These are phyloP conservation scores for Brachionus asplanchnoidis DNA, from an alignment of 1,140 invertebrate species.

Conservation along the genomic window DNA sequence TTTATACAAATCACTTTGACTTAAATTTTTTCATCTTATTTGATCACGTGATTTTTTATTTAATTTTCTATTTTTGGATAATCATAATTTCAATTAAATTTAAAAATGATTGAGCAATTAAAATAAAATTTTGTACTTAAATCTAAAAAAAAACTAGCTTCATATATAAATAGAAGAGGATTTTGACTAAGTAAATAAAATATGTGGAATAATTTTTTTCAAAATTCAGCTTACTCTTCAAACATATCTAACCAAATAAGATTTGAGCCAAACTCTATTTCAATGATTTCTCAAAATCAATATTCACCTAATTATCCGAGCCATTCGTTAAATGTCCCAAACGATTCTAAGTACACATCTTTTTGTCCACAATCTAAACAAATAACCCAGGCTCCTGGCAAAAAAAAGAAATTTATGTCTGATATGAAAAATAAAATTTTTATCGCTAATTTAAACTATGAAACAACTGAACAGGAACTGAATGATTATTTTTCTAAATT, in stretches of 20 bases:
- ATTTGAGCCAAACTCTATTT: background rate
- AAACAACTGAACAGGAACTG: constrained; percentile 47
- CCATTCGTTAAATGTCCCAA: background rate
- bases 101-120: background rate
- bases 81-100: background rate
- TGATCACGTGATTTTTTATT: background rate
- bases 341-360: background rate
- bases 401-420: background rate
- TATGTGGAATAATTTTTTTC: background rate
- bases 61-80: background rate
- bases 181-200: background rate
- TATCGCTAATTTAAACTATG: constrained; percentile 74
- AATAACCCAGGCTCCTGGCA: background rate
- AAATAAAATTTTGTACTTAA: background rate
- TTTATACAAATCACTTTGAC: background rate
- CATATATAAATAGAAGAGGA: background rate
- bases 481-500: constrained; percentile 79
- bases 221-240: background rate
- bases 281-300: background rate
- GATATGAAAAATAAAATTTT: constrained; percentile 74
- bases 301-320: background rate
- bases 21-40: background rate
- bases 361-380: background rate
- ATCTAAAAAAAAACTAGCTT: background rate
- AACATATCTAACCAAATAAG: background rate